Evolutionary conservation across 2,888 invertebrate genomes (phyloP).

Genomic region (Acronicta psi): DNA sequence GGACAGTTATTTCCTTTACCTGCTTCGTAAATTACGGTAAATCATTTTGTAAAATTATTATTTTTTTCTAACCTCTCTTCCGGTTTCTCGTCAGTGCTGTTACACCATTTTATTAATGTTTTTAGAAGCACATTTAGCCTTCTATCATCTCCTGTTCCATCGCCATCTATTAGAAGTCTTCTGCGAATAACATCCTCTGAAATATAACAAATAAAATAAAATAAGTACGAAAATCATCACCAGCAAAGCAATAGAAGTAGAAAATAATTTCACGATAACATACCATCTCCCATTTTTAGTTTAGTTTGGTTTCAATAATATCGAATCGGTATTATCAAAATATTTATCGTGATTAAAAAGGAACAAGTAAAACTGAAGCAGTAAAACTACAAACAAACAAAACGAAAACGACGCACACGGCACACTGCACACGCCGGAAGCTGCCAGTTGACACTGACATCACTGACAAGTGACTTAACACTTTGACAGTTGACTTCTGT

Average conservation of each 20-base stretch:
- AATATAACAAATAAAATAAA: conserved; percentile 45
- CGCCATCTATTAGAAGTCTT: conserved; percentile 97
- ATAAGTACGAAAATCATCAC: neutral
- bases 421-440: no score
- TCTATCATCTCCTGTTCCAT: conserved; percentile 98
- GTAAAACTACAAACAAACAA: no score
- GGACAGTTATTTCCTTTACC: neutral
- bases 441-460: no score
- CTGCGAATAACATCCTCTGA: conserved; percentile 98
- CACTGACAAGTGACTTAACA: no score
- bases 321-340: no score
- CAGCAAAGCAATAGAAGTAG: neutral
- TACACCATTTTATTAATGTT: conserved; percentile 94
- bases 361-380: no score
- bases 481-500: no score
- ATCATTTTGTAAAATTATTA: neutral
- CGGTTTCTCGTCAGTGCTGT: conserved; percentile 90
- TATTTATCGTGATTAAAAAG: neutral
- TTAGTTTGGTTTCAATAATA: neutral
- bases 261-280: conserved; percentile 1
- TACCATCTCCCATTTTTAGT: conserved; percentile 66
- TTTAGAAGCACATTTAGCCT: conserved; percentile 95
- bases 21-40: no score
- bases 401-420: no score
- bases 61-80: conserved; percentile 90